Percentiles rank a stretch among this genome's conserved stretches.
These are phyloP conservation scores for Enteromius trimaculatus DNA, from an alignment of 2,797 vertebrate genomes.

Conservation along the genomic window DNA sequence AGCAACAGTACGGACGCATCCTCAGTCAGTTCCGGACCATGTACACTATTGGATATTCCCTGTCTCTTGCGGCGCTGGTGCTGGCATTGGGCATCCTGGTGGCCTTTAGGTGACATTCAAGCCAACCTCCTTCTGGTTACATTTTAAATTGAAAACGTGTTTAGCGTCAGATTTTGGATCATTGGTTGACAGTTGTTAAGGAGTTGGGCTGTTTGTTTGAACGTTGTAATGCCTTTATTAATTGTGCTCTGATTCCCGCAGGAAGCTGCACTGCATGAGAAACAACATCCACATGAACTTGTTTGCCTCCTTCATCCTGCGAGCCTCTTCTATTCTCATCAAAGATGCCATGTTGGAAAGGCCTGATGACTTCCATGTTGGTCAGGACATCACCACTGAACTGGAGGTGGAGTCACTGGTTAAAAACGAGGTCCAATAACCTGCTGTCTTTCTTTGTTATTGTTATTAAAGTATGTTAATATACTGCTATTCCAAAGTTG, in stretches of 20 bases:
- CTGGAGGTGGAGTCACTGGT: constrained; percentile 74
- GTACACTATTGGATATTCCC: constrained; percentile 90
- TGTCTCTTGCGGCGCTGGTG: constrained; percentile 85
- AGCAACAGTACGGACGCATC: constrained; percentile 80
- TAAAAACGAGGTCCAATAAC: constrained; percentile 74
- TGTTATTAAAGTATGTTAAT: not conserved
- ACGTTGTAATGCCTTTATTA: not conserved
- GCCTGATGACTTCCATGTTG: constrained; percentile 62
- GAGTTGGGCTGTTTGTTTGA: not conserved
- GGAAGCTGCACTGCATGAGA: constrained; percentile 88
- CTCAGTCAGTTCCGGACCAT: constrained; percentile 79
- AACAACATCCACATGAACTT: constrained; percentile 95
- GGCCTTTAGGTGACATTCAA: constrained; percentile 82
- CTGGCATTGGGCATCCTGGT: constrained; percentile 84
- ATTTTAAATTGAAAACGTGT: constrained; percentile 6
- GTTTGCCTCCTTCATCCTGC: constrained; percentile 88
- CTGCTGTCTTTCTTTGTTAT: constrained; percentile 10
- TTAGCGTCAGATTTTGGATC: not conserved
- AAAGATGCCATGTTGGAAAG: constrained; percentile 84
- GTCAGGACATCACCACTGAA: constrained; percentile 69
- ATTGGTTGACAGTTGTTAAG: not conserved
- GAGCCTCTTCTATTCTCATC: constrained; percentile 85
- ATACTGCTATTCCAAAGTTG: not conserved
- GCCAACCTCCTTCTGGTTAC: constrained; percentile 3
- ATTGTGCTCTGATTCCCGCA: constrained; percentile 57